These are phyloP conservation scores for Podotricha telesiphe DNA, from an alignment of 2,888 invertebrate species.

Conservation along the genomic window DNA sequence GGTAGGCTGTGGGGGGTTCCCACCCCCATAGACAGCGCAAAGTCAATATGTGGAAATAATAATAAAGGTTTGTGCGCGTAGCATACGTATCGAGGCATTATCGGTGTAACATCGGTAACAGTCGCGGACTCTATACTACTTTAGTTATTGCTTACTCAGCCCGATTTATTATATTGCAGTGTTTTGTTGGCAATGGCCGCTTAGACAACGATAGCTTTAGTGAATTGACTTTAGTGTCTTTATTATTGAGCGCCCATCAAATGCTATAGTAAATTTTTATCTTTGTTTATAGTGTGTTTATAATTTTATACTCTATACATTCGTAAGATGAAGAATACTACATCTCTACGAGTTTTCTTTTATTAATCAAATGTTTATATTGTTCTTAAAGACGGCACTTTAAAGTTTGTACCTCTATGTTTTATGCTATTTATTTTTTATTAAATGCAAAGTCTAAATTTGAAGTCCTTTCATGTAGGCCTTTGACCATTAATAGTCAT, in stretches of 20 bases:
- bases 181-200: constrained; percentile 26
- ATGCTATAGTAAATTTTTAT: too few species aligned
- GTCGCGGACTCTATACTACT: constrained; percentile 49
- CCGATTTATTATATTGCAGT: constrained; percentile 49
- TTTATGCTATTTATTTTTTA: too few species aligned
- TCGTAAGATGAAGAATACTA: too few species aligned
- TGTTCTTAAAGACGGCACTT: too few species aligned
- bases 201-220: constrained; percentile 23
- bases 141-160: constrained; percentile 57
- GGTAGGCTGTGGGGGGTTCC: constrained; percentile 16
- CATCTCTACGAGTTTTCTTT: too few species aligned
- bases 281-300: background rate
- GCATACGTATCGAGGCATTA: constrained; percentile 76
- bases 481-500: too few species aligned
- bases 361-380: too few species aligned
- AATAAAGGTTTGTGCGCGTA: constrained; percentile 72
- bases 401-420: too few species aligned
- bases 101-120: constrained; percentile 60
- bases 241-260: constrained; percentile 8
- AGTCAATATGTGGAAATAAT: constrained; percentile 82
- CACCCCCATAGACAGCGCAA: constrained; percentile 66
- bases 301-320: background rate
- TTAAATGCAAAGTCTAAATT: too few species aligned
- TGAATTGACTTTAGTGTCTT: constrained; percentile 21
- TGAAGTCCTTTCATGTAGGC: too few species aligned